These are phyloP conservation scores for Misgurnus mizolepis DNA, from an alignment of 2,113 vertebrate genomes.

Conservation along the genomic window DNA sequence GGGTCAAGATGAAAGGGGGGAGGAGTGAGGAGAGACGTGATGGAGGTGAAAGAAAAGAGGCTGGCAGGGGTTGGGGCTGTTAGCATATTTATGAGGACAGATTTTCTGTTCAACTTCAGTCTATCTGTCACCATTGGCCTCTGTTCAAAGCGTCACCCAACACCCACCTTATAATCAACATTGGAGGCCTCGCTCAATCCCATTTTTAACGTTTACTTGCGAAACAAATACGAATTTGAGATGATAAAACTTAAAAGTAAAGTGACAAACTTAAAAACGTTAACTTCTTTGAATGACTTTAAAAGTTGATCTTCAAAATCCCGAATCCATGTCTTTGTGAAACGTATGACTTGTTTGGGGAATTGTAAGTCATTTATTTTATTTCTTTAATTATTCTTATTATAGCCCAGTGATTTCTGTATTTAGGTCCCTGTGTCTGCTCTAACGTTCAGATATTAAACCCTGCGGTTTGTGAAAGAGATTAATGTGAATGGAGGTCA, in stretches of 20 bases:
- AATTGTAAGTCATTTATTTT: slow-evolving; percentile 66
- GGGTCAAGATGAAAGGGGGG: slow-evolving; percentile 4
- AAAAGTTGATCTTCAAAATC: not conserved
- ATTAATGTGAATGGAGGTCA: slow-evolving; percentile 70
- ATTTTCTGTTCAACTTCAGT: slow-evolving; percentile 35
- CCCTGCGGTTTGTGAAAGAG: slow-evolving; percentile 66
- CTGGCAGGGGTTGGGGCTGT: slow-evolving; percentile 20
- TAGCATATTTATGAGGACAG: slow-evolving; percentile 42
- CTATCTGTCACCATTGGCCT: slow-evolving; percentile 38
- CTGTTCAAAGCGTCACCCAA: slow-evolving; percentile 15
- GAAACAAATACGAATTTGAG: slow-evolving; percentile 11
- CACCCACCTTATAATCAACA: slow-evolving; percentile 26
- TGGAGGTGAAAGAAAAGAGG: slow-evolving; percentile 11
- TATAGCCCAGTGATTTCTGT: slow-evolving; percentile 65
- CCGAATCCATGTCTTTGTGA: not conserved
- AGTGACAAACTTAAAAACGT: not conserved
- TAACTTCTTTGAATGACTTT: slow-evolving; percentile 28
- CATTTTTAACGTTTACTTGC: not conserved
- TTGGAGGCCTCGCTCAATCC: not conserved
- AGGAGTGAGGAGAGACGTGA: not conserved
- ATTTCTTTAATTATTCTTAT: slow-evolving; percentile 68
- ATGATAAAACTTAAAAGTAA: not conserved
- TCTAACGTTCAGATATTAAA: slow-evolving; percentile 62
- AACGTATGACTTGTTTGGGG: slow-evolving; percentile 62
- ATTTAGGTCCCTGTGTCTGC: slow-evolving; percentile 62